phyloP scores from a whole-genome alignment of 2,888 invertebrate species.

The Nemotelus nigrinus region DNA sequence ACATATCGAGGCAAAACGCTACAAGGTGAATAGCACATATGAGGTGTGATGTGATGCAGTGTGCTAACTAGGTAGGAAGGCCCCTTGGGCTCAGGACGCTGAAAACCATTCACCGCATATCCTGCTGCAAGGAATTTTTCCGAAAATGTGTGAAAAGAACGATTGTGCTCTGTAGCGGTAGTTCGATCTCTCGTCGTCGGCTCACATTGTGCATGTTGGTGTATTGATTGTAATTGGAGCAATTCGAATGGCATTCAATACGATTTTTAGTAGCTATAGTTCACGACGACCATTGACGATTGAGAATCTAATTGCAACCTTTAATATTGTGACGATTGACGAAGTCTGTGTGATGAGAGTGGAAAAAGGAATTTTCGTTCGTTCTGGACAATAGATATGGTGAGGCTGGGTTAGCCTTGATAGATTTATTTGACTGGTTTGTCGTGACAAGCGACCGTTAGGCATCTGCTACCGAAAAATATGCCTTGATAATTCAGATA shows the following conservation, averaged over 20 bases:
- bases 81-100: background rate
- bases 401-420: too few species aligned
- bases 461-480: too few species aligned
- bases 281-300: too few species aligned
- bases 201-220: background rate
- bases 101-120: background rate
- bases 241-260: background rate
- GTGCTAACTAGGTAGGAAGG: background rate
- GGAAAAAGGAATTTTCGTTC: background rate
- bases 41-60: background rate
- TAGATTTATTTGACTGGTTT: too few species aligned
- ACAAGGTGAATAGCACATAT: background rate
- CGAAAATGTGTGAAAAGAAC: constrained; percentile 20
- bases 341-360: background rate
- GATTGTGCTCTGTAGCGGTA: background rate
- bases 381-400: too few species aligned
- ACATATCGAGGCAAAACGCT: constrained; percentile 8
- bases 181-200: too few species aligned
- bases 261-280: background rate
- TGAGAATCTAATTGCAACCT: background rate
- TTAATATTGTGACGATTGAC: background rate
- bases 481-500: too few species aligned
- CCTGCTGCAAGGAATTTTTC: background rate
- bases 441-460: too few species aligned
- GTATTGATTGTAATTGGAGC: constrained; percentile 11